These are phyloP conservation scores for Rhizoglyphus robini DNA, from an alignment of 1,140 invertebrate species.

Conservation along the genomic window DNA sequence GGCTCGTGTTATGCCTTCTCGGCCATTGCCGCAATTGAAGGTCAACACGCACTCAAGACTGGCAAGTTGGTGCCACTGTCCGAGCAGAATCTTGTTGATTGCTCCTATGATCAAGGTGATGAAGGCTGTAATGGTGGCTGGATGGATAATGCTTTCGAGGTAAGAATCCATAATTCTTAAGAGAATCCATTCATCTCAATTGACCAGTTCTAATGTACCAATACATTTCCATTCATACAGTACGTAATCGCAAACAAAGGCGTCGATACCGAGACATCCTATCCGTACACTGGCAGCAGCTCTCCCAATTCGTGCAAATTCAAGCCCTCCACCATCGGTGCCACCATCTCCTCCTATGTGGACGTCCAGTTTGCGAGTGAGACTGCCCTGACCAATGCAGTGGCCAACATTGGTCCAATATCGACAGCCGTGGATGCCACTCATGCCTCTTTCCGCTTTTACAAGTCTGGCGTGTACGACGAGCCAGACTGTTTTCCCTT, in stretches of 20 bases:
- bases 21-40: constrained; percentile 81
- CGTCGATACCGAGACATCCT: constrained; percentile 39
- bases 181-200: too few species aligned
- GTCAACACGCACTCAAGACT: constrained; percentile 75
- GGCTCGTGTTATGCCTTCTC: constrained; percentile 89
- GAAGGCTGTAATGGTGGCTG: constrained; percentile 34
- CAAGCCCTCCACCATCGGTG: constrained; percentile 42
- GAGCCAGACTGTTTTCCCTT: constrained; percentile 50
- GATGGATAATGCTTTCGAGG: constrained; percentile 6
- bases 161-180: too few species aligned
- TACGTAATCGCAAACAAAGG: constrained; percentile 65
- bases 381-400: constrained; percentile 35
- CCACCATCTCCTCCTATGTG: constrained; percentile 21
- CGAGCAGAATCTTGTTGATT: constrained; percentile 95
- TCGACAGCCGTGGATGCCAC: constrained; percentile 50
- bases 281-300: constrained; percentile 36
- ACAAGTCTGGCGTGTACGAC: constrained; percentile 49
- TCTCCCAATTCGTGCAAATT: constrained; percentile 48
- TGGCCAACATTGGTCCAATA: constrained; percentile 44
- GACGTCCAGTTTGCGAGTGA: constrained; percentile 29
- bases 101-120: constrained; percentile 79
- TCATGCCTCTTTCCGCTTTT: constrained; percentile 50
- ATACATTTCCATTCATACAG: too few species aligned
- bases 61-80: constrained; percentile 75
- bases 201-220: not conserved